Percentiles rank a stretch among this genome's conserved stretches.
Conservation (phyloP, 2,113 vertebrate species). For the Pagrus major region DNA sequence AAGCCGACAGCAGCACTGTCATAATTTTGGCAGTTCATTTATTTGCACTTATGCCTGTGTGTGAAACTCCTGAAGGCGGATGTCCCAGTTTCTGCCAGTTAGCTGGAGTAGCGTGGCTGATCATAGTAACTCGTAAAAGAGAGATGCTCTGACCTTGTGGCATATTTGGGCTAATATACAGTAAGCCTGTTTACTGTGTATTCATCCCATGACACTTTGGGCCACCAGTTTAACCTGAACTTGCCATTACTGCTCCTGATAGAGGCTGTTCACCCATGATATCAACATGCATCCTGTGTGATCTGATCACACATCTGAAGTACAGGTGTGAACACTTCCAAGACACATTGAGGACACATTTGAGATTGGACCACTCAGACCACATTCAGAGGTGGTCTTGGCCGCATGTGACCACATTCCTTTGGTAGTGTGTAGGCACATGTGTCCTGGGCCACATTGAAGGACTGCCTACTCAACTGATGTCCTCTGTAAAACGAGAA, state of each 20-base stretch:
- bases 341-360: no score
- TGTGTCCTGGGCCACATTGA: no score
- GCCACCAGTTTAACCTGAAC: not conserved
- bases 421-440: no score
- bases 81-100: not conserved
- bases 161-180: not conserved
- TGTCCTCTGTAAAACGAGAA: no score
- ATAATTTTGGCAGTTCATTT: constrained; percentile 6
- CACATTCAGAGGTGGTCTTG: no score
- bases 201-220: not conserved
- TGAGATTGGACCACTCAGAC: no score
- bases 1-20: not conserved
- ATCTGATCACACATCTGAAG: no score
- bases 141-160: not conserved
- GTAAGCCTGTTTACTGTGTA: not conserved
- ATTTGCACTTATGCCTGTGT: constrained; percentile 7
- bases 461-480: no score
- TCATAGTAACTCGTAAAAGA: not conserved
- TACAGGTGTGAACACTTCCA: no score
- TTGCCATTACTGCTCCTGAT: not conserved
- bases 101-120: not conserved
- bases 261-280: no score
- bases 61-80: constrained; percentile 1
- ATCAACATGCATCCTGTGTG: no score
- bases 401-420: no score